Conservation (phyloP, 53 echinoderm and acorn worm genomes). For the Paracentrotus lividus region DNA sequence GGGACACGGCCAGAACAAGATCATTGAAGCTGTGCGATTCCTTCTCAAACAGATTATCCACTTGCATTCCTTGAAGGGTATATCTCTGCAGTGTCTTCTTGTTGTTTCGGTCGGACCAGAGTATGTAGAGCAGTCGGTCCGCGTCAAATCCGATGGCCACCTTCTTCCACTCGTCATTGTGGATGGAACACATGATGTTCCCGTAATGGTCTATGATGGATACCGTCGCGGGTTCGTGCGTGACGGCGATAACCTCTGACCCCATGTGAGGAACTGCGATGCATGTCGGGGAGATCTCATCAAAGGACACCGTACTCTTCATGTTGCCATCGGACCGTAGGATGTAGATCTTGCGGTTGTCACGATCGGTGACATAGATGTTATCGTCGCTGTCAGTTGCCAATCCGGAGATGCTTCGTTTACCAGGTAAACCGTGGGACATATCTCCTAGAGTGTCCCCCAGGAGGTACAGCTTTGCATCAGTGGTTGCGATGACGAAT, state of each 20-base stretch:
- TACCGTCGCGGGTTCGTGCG: conserved; percentile 57
- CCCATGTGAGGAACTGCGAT: conserved; percentile 49
- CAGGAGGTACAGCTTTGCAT: conserved; percentile 50
- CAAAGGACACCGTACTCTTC: conserved; percentile 59
- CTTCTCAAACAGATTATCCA: conserved; percentile 57
- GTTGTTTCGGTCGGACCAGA: conserved; percentile 59
- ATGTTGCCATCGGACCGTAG: conserved; percentile 74
- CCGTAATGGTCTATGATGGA: conserved; percentile 47
- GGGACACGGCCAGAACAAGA: conserved; percentile 43
- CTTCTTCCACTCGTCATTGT: conserved; percentile 58
- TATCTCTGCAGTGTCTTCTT: conserved; percentile 61
- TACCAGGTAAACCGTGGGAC: conserved; percentile 29
- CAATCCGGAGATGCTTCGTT: conserved; percentile 53
- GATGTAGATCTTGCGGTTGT: conserved; percentile 76
- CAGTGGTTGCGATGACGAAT: conserved; percentile 54
- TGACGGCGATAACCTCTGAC: conserved; percentile 12
- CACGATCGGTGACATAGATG: conserved; percentile 80
- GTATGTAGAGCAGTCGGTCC: conserved; percentile 40
- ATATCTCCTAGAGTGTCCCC: conserved; percentile 34
- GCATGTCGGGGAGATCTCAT: conserved; percentile 60
- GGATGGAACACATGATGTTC: conserved; percentile 53
- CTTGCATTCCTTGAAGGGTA: conserved; percentile 17
- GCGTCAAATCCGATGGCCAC: conserved; percentile 52
- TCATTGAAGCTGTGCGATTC: conserved; percentile 50
- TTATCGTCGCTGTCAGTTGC: conserved; percentile 65